Evolutionary conservation across 2,113 vertebrate genomes (phyloP).

Genomic region (Noturus placidus): DNA sequence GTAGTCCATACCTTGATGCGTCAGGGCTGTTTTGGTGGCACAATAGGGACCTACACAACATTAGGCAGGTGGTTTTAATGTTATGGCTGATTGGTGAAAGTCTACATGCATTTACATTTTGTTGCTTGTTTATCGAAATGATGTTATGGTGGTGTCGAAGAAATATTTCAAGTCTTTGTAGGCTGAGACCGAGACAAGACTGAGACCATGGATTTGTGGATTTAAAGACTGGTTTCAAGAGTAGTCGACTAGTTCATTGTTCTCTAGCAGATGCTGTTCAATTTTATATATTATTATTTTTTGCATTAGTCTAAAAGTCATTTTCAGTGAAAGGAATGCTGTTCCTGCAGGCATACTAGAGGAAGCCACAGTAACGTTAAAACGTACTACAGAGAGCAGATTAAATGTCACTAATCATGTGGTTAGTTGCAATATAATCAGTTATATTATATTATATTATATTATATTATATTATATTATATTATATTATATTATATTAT

Average conservation of each 20-base stretch:
- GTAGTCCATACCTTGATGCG: no score
- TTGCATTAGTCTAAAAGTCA: neutral
- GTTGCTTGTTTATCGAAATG: no score
- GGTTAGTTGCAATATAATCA: neutral
- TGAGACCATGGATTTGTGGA: neutral
- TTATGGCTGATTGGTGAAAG: no score
- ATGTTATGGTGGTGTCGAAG: neutral
- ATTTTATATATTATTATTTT: neutral
- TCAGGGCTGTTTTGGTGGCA: no score
- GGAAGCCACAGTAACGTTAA: neutral
- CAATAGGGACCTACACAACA: no score
- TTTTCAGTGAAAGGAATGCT: neutral
- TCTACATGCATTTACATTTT: no score
- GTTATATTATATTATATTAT: neutral
- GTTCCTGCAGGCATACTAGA: neutral
- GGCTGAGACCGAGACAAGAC: neutral
- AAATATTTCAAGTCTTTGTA: neutral
- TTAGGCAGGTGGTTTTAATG: no score
- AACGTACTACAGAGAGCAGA: neutral
- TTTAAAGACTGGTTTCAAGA: neutral
- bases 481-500: neutral
- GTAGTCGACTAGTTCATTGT: neutral
- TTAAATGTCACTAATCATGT: neutral
- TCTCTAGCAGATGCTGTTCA: neutral
- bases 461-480: neutral